These are phyloP conservation scores for Tenthredo mesomela DNA, from an alignment of 2,888 invertebrate species.

Conservation along the genomic window DNA sequence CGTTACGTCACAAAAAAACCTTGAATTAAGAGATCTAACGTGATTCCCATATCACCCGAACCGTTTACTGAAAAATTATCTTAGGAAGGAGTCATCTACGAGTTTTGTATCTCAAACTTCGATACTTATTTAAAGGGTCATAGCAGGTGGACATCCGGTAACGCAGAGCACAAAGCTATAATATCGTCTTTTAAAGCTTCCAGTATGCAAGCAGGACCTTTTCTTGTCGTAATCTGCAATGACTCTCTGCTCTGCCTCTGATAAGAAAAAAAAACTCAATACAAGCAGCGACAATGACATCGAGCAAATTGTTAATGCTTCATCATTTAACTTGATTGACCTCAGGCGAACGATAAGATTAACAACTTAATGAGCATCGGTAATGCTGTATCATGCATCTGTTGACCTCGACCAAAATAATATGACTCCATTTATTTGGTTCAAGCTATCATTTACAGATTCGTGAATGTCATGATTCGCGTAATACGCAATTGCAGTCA, in stretches of 20 bases:
- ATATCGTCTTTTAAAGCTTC: too few relatives aligned
- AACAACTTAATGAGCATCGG: neutral
- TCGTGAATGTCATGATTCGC: neutral
- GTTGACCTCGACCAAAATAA: neutral
- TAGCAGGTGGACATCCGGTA: too few relatives aligned
- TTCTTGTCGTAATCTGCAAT: too few relatives aligned
- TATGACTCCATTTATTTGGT: neutral
- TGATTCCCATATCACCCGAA: constrained; percentile 77
- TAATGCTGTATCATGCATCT: neutral
- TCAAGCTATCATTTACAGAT: neutral
- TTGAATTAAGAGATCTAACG: neutral
- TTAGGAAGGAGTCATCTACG: constrained; percentile 77
- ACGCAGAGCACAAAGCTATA: too few relatives aligned
- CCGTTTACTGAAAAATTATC: constrained; percentile 80
- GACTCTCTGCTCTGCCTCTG: neutral
- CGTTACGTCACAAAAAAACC: neutral
- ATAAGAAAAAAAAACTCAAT: neutral
- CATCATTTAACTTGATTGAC: neutral
- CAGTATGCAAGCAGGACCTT: too few relatives aligned
- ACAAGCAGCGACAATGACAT: neutral
- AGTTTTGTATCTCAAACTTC: constrained; percentile 69
- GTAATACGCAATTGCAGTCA: neutral
- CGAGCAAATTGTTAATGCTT: neutral
- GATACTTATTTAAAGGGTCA: too few relatives aligned
- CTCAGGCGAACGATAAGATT: neutral